Evolutionary conservation across 2,888 invertebrate species (phyloP).

Genomic region (Cyclophora punctaria): DNA sequence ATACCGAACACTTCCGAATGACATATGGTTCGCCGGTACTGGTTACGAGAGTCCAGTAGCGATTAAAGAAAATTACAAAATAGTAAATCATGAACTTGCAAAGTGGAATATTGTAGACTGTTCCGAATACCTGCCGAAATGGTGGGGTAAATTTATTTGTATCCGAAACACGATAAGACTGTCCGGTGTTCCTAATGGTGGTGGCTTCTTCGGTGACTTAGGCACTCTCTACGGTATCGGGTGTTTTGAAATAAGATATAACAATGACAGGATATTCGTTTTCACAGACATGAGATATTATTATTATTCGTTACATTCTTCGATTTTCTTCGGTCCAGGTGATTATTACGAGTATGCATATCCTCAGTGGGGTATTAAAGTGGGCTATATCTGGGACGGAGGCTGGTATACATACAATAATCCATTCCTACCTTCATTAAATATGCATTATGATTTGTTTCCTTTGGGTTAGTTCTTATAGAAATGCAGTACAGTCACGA

Average conservation of each 20-base stretch:
- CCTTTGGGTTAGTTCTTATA: too few species aligned
- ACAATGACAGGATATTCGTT: constrained; percentile 39
- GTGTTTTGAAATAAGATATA: constrained; percentile 48
- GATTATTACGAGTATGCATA: constrained; percentile 52
- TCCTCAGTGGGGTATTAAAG: constrained; percentile 31
- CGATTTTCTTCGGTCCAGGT: constrained; percentile 21
- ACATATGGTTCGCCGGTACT: constrained; percentile 31
- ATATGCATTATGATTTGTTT: too few species aligned
- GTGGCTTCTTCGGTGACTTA: constrained; percentile 19
- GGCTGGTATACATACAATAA: background rate
- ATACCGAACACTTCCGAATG: background rate
- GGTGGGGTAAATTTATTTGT: constrained; percentile 53
- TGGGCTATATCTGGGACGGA: constrained; percentile 1
- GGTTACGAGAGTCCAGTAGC: constrained; percentile 36
- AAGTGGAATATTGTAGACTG: constrained; percentile 28
- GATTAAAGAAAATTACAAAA: constrained; percentile 41
- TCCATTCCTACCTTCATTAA: constrained; percentile 14
- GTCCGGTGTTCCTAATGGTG: constrained; percentile 41
- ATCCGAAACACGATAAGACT: constrained; percentile 22
- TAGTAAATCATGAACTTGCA: constrained; percentile 16
- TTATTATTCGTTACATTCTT: constrained; percentile 17
- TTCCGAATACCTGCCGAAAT: constrained; percentile 40
- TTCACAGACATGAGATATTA: constrained; percentile 52
- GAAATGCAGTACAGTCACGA: too few species aligned
- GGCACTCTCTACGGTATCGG: constrained; percentile 29